Conservation (phyloP, 2,888 invertebrate species). For the Dicroscelio sp. region DNA sequence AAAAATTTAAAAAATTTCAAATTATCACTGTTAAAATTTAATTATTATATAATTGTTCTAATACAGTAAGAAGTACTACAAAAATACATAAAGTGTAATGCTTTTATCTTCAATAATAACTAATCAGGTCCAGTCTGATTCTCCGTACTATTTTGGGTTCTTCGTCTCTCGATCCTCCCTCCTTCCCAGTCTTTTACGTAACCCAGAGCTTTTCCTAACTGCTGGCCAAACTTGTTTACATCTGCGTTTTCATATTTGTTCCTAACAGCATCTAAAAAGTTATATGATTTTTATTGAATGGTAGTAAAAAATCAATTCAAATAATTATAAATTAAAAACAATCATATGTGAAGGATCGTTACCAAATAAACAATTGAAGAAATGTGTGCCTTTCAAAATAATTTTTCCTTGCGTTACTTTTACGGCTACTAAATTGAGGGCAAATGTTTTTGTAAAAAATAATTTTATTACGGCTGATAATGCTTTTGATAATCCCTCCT, state of each 20-base stretch:
- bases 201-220: constrained; percentile 51
- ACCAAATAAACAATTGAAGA: constrained; percentile 56
- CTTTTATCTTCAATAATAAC: no score
- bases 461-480: constrained; percentile 24
- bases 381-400: constrained; percentile 33
- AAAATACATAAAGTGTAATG: no score
- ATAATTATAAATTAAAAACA: constrained; percentile 18
- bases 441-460: constrained; percentile 43
- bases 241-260: constrained; percentile 38
- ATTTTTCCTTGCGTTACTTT: constrained; percentile 38
- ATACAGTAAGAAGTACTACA: no score
- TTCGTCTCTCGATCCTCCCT: constrained; percentile 39
- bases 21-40: no score
- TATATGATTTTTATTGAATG: no score
- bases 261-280: constrained; percentile 45
- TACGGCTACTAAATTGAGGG: constrained; percentile 36
- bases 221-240: constrained; percentile 31
- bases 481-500: constrained; percentile 34
- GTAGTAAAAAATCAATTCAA: constrained; percentile 21
- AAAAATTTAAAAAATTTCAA: no score
- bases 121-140: no score
- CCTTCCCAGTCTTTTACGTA: constrained; percentile 64
- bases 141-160: neutral
- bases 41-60: no score
- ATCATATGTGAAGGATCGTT: no score